Base-by-base conservation (phyloP, 2,113 vertebrate genomes). In the Paramormyrops kingsleyae region DNA sequence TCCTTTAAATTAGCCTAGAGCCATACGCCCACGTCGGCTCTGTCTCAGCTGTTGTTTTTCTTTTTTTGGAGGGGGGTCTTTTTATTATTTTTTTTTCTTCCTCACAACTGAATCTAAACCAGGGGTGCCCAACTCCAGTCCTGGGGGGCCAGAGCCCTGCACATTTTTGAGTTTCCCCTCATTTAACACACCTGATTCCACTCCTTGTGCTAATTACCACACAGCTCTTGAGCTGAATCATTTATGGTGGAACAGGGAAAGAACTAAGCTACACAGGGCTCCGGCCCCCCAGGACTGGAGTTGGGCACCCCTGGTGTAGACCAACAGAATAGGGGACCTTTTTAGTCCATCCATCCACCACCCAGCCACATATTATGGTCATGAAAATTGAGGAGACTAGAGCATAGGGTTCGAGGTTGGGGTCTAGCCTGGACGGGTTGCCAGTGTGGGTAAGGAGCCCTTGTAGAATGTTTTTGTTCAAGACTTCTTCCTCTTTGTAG, bases 1-100 rank as follows among this genome's bases (percentile, higher is more conserved):
- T 93, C 94, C 92, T 92, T 95, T 92, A 95, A 95, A 96, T 93
- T 91, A 93, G 95, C 95, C 95, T 93, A 91, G 92, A 95, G 96
- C 94, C 93, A 94, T 88, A 94, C 94, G 56, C 95, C 96, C 95
- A 95, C 95, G 9, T 92, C 90, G 91, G 93, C 93, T 92, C 94
- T 93, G 94, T 95, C 92, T 94, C 92, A 90, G 77, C 27, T 83
- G 31, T 62, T 62, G n/a, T 46, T 47, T 83, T 83, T 35, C 9
- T 13, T 47, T 87, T 87, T 47, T 70, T 66, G 8, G 39, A 5
- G 6, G 53, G 31, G 66, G 66, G 66, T 86, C n/a, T 49, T 49
- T 86, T 7, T 84, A 47, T 44, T 1, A 13, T 27, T 42, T 19
- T 10, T 24, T 66, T 66, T 70, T n/a, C n/a, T n/a, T 17, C 3